A percentile compares a stretch with the other conserved stretches of the same genome.
These are phyloP conservation scores for Eulacestoma nigropectus DNA, from an alignment of 2,113 vertebrate species.

Conservation along the genomic window DNA sequence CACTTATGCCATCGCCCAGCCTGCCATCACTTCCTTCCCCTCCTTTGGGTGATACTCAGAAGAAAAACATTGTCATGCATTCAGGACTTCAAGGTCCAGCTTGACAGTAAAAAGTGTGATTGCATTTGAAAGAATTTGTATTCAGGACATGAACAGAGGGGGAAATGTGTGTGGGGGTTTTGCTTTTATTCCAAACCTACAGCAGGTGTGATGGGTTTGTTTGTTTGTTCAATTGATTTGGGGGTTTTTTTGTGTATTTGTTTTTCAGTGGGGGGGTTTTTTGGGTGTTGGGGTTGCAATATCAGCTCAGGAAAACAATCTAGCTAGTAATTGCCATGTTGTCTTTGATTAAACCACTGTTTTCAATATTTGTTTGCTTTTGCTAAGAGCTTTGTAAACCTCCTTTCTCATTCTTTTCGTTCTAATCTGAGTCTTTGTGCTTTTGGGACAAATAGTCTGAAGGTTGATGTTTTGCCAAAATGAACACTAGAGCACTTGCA, in stretches of 20 bases:
- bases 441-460: conserved; percentile 37
- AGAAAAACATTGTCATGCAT: neutral
- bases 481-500: conserved; percentile 23
- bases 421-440: conserved; percentile 43
- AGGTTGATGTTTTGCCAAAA: conserved; percentile 48
- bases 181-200: conserved; percentile 18
- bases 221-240: neutral
- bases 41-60: neutral
- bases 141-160: conserved; percentile 10
- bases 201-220: neutral
- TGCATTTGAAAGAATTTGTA: neutral
- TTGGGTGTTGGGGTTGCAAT: neutral
- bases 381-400: conserved; percentile 17
- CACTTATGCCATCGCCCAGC: neutral
- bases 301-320: conserved; percentile 30
- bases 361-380: conserved; percentile 39
- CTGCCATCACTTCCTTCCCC: neutral
- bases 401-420: conserved; percentile 3
- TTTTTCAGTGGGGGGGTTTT: neutral
- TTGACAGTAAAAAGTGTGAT: neutral
- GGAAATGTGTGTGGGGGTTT: neutral
- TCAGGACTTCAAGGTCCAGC: neutral
- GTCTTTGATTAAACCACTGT: conserved; percentile 31
- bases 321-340: conserved; percentile 15
- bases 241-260: neutral